Base-by-base conservation (phyloP, 2,888 invertebrate genomes). In the Metalampra italica region DNA sequence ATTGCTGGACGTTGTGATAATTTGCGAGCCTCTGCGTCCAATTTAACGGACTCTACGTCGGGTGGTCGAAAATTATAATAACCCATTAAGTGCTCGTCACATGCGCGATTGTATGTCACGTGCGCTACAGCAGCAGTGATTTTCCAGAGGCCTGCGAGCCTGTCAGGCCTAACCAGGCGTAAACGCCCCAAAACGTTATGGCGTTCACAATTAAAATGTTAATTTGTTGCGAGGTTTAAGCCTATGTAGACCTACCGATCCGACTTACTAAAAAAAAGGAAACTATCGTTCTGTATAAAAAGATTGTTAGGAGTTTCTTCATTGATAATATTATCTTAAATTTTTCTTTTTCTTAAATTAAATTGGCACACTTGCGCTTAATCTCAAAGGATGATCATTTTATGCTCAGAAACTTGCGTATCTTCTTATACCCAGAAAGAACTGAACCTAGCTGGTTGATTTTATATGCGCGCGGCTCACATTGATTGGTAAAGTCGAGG, bases 41-140 rank as follows among this genome's bases (percentile, higher is more conserved):
- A 77, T 80, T 74, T 73, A 72, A 68, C 68, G 59, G 60, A 71
- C 67, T 66, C 55, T 60, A 56, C 68, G 67, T 60, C 64, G 57
- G 67, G 54, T 56, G 60, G 66, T 55, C 66, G 64, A 62, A 75
- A 81, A 82, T 84, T 78, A 80, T 76, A 81, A 82, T 83, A 83
- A 74, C 82, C 82, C 62, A 86, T 85, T 84, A 85, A 68, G 55
- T 64, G 62, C 73, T 74, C 69, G 86, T 87, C 87, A 82, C 56
- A 70, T 59, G 68, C 65, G 59, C 68, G 77, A 86, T 84, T 82
- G 83, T 72, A 60, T 76, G 81, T 82, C 71, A 66, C 47, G 70
- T 64, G 53, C 12, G 15, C 34, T 51, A 57, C 58, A 36, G 36
- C n/a, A 36, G 57, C 59, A 56, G 69, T 71, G 75, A 81, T 81